Base-by-base conservation (phyloP, 2,888 invertebrate genomes). In the Drosophila paranaensis region DNA sequence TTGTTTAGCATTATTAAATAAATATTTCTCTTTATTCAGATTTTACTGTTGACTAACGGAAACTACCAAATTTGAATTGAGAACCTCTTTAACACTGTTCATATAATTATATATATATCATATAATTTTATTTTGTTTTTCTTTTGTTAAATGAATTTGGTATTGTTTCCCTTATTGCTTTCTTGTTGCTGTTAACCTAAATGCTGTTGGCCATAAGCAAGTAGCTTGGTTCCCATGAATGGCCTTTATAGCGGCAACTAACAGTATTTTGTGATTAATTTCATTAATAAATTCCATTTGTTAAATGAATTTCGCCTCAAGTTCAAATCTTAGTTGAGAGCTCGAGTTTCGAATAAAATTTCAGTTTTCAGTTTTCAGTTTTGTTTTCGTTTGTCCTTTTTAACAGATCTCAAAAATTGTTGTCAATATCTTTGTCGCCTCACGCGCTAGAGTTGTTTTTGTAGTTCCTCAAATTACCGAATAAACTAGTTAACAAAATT, bases 401-500 rank as follows among this genome's bases (percentile, higher is more conserved):
- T 6, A 58, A 76, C 35, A 53, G 30, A 27, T 43, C 46, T 35
- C 53, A 56, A 71, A 71, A 79, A 25, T 57, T 48, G 16, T 25
- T 16, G 27, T 40, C 37, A 43, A 40, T 67, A 66, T 71, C 66
- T 72, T 70, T 42, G 43, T 48, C 40, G 56, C 56, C 56, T 69
- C 33, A 56, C 83, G 71, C 89, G 81, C 88, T 81, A 90, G 88
- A 81, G 88, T 71, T 77, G 75, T 55, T 62, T 60, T 51, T 64
- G 77, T 71, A 71, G 69, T 66, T 78, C 74, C 72, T 50, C 33
- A 62, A 76, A 79, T 71, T 71, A 74, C 89, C 89, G 82, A 89
- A 87, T 87, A 77, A 88, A 75, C 75, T 43, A 82, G 60, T 74
- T 74, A 84, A 79, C 74, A 88, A 85, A 85, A 77, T 78, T 76